Base-by-base conservation (phyloP, 2,888 invertebrate species). In the Leptinotarsa tumamoca region DNA sequence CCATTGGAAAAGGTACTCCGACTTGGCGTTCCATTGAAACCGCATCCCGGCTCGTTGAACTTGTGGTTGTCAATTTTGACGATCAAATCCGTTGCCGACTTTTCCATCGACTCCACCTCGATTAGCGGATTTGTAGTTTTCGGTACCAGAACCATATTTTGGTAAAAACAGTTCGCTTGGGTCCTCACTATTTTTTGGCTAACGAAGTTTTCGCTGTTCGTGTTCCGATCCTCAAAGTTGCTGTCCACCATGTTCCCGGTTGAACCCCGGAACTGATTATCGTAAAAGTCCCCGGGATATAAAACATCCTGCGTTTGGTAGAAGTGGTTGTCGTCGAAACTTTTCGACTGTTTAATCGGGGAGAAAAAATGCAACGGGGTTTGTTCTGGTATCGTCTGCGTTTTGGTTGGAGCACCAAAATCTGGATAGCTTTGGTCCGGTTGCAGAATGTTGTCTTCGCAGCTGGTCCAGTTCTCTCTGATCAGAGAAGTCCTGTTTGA, bases 371-470 rank as follows among this genome's bases (percentile, higher is more conserved):
- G 84, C 70, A 78, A 74, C 10, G 82, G 84, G 18, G 82, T 72
- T 58, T 81, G 80, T 66, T 73, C 75, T 23, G 82, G 81, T 27
- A 81, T 79, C 33, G 82, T 87, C 80, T 75, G 88, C 4, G 83
- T 79, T 85, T 82, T 84, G 43, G 72, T 52, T 4, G 17, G 58
- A 14, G 68, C 73, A 27, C 82, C 83, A 78, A 83, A 85, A 52
- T 82, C 82, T 0, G 89, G 89, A 76, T 89, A 89, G 74, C 87
- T 87, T 78, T 89, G 88, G 75, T 89, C 89, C 1, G 89, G 87
- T 75, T 87, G 84, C 23, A 89, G 85, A 68, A 86, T 81, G 73
- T 86, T 82, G 18, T 81, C 83, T 73, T 85, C 84, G 74, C 75
- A 73, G 78, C 78, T 78, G 73, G 79, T 82, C 84, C 84, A 84